phyloP scores from a whole-genome alignment of 2,113 vertebrate genomes.

The Anhinga anhinga region DNA sequence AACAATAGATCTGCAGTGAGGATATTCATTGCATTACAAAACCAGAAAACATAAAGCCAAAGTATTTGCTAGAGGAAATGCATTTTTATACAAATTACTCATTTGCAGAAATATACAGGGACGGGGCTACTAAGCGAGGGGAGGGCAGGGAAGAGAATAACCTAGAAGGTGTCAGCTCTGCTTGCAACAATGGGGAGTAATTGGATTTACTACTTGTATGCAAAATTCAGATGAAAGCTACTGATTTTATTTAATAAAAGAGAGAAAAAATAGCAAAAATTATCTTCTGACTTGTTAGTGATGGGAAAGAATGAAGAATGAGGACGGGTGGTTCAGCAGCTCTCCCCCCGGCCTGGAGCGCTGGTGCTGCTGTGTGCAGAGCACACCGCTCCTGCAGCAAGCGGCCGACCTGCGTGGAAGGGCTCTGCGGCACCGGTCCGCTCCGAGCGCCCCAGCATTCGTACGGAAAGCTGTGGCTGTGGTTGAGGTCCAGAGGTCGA shows the following conservation, averaged over 20 bases:
- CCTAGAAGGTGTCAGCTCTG: not conserved
- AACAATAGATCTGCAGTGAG: not conserved
- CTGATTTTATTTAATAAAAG: not conserved
- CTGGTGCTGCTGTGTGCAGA: not conserved
- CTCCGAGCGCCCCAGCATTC: not conserved
- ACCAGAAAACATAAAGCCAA: not conserved
- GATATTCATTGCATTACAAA: not conserved
- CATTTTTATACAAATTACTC: not conserved
- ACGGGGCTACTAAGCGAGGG: not conserved
- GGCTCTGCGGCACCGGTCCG: not conserved
- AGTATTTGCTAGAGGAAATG: not conserved
- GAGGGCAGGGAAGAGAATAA: not conserved
- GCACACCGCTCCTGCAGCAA: not conserved
- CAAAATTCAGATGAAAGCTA: not conserved
- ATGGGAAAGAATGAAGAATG: not conserved
- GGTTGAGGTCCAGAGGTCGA: not conserved
- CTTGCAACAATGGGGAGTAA: not conserved
- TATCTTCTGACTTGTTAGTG: not conserved
- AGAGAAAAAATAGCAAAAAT: not conserved
- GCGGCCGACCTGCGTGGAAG: not conserved
- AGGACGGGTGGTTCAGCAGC: not conserved
- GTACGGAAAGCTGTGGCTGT: not conserved
- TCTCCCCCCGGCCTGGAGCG: not conserved
- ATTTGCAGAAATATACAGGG: not conserved
- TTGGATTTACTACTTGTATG: not conserved